These are phyloP conservation scores for Tiphia femorata DNA, from an alignment of 2,888 invertebrate species.

Conservation along the genomic window DNA sequence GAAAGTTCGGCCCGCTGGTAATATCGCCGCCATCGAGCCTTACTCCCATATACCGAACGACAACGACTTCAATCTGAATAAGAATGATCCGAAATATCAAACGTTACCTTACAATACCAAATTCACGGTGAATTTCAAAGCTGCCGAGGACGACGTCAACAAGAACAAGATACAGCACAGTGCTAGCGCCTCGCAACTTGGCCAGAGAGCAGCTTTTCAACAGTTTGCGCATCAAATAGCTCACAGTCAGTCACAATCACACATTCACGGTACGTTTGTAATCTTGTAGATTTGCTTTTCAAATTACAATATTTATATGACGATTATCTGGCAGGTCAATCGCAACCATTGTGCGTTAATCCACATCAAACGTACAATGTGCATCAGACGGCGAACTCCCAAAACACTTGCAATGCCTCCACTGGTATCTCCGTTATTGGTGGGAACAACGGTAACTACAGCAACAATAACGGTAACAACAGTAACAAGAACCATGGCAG, in stretches of 20 bases:
- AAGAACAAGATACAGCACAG: conserved; percentile 66
- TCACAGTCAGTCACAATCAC: conserved; percentile 66
- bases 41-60: conserved; percentile 84
- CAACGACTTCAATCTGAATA: conserved; percentile 83
- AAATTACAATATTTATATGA: neutral
- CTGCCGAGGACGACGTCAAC: conserved; percentile 63
- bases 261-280: conserved; percentile 61
- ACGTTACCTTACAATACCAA: conserved; percentile 92
- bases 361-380: no score
- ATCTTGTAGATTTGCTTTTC: conserved; percentile 1
- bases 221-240: conserved; percentile 65
- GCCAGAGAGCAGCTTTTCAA: conserved; percentile 59
- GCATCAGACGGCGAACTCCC: no score
- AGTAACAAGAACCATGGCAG: no score
- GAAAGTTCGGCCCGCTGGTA: conserved; percentile 76
- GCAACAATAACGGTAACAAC: no score
- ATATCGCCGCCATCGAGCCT: conserved; percentile 89
- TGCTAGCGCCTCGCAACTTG: conserved; percentile 65
- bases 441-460: no score
- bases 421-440: no score
- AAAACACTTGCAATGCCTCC: no score
- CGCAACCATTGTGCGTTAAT: conserved; percentile 33
- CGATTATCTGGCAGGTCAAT: conserved; percentile 36
- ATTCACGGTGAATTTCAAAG: conserved; percentile 76
- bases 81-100: conserved; percentile 92